Evolutionary conservation across 2,888 invertebrate species (phyloP), one percentile per base, ranked within the genome.

Genomic region (Lasioglossum morio): DNA sequence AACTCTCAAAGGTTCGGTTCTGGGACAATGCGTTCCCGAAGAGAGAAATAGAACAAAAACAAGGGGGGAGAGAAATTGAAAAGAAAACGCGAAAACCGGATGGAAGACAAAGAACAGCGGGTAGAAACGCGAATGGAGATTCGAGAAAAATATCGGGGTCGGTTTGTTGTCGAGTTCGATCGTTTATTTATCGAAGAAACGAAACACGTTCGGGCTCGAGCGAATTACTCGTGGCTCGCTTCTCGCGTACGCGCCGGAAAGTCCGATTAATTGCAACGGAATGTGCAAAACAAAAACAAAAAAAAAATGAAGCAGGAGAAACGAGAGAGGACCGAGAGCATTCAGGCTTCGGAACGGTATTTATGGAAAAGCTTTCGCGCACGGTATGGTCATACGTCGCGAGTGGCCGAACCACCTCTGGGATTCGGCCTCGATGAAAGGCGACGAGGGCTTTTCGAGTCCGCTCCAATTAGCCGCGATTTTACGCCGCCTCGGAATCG

Each of bases 381-480:
- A 66, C 63, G 12, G 81, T 81, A 72, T 30, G 79, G 76, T 73
- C 84, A 76, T 53, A n/a, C 48, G 46, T 60, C 76, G 70, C n/a
- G 23, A n/a, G 63, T 63, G 16, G 63, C 63, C 40, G 23, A 23
- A 69, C 74, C 48, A 48, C 63, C 63, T 30, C 27, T 30, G 14
- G 72, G 30, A 77, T 84, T 83, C 72, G 63, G 72, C 63, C 77
- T 63, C 72, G 63, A 5, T 77, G 60, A 80, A 82, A 80, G 12
- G 79, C 57, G 72, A 57, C 78, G 60, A 63, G 81, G 53, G 78
- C 74, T 90, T 82, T 84, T 72, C 76, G 46, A 85, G 81, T 83
- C 19, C 81, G 88, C 79, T 82, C 83, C 86, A 89, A 91, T 91
- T 91, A 90, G 76, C 76, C 72, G 46, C 76, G 63, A 88, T 91